Percentiles rank a stretch among this genome's conserved stretches.
Evolutionary conservation across 2,888 invertebrate species (phyloP).

Genomic region (Athalia rosae): DNA sequence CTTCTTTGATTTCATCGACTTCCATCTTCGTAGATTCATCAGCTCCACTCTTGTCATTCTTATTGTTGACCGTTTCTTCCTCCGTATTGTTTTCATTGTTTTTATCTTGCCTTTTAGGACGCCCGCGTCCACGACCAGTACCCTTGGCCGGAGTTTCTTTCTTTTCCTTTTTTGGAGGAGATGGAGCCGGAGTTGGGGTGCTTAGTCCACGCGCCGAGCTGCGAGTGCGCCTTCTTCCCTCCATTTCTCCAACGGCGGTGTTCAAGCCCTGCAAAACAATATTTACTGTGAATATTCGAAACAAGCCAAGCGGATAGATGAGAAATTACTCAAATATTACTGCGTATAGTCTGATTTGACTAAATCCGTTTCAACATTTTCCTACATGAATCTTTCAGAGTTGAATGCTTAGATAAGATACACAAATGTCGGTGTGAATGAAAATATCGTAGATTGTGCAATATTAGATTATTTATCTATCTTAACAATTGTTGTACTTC

Average conservation of each 20-base stretch:
- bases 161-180: constrained; percentile 75
- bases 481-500: not conserved
- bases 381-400: not conserved
- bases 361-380: not conserved
- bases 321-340: not conserved
- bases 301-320: not conserved
- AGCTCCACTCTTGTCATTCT: constrained; percentile 66
- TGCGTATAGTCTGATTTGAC: not conserved
- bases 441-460: not conserved
- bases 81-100: constrained; percentile 68
- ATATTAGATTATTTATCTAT: constrained; percentile 6
- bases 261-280: constrained; percentile 71
- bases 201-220: constrained; percentile 76
- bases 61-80: constrained; percentile 66
- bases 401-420: not conserved
- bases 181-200: constrained; percentile 75
- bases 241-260: constrained; percentile 73
- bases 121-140: constrained; percentile 70
- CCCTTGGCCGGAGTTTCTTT: constrained; percentile 68
- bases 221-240: constrained; percentile 77
- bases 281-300: not conserved
- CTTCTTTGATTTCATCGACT: constrained; percentile 57
- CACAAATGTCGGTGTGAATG: not conserved
- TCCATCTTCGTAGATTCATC: constrained; percentile 69
- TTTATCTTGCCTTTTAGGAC: constrained; percentile 70